Evolutionary conservation across 1,140 invertebrate species (phyloP).

Genomic region (Meloidogyne exigua): DNA sequence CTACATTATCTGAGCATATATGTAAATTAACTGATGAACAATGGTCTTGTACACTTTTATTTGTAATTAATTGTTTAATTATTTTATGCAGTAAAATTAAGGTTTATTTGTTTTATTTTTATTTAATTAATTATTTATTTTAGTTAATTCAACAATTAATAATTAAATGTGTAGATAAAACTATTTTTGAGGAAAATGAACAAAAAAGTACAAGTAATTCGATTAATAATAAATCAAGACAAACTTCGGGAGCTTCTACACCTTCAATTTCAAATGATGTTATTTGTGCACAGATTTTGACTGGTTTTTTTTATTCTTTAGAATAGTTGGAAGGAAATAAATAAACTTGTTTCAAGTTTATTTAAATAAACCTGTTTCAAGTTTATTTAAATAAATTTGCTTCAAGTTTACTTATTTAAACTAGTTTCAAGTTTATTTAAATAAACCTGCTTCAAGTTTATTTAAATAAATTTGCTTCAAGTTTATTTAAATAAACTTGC

Average conservation of each 20-base stretch:
- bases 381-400: too few species aligned
- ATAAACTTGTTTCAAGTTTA: too few species aligned
- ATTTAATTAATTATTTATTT: neutral
- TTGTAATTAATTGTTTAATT: conserved; percentile 18
- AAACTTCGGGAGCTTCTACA: neutral
- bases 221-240: conserved; percentile 3
- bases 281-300: neutral
- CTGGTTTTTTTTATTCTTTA: neutral
- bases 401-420: too few species aligned
- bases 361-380: too few species aligned
- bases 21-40: neutral
- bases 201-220: neutral
- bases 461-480: too few species aligned
- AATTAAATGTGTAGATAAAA: conserved; percentile 1
- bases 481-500: too few species aligned
- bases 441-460: too few species aligned
- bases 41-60: conserved; percentile 14
- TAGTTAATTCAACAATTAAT: conserved; percentile 23
- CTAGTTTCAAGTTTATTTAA: too few species aligned
- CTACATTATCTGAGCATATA: conserved; percentile 28
- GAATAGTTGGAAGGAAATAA: too few species aligned
- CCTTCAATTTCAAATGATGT: neutral
- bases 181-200: neutral
- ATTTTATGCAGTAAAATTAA: conserved; percentile 5
- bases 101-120: conserved; percentile 51